phyloP scores from a whole-genome alignment of 2,888 invertebrate species.

The Tetragonula carbonaria region DNA sequence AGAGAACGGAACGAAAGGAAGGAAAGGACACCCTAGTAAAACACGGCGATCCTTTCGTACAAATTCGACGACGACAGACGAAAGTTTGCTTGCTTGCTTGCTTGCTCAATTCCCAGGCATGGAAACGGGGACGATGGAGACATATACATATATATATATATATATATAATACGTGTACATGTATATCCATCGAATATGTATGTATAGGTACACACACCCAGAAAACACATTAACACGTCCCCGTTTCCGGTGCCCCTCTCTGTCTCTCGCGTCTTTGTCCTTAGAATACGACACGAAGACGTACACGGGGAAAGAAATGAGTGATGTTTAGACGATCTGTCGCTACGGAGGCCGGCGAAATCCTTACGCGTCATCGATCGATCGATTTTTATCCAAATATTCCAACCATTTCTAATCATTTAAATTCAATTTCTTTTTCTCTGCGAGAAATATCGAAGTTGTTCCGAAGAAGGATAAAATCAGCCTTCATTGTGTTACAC shows the following conservation, averaged over 20 bases:
- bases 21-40: constrained; percentile 56
- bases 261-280: constrained; percentile 74
- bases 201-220: background rate
- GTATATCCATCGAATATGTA: background rate
- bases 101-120: constrained; percentile 64
- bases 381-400: background rate
- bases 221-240: constrained; percentile 45
- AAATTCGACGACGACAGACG: constrained; percentile 68
- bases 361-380: constrained; percentile 21
- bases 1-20: constrained; percentile 16
- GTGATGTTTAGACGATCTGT: constrained; percentile 68
- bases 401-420: background rate
- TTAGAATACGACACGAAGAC: constrained; percentile 78
- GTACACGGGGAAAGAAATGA: constrained; percentile 72
- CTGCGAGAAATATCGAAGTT: too few species aligned
- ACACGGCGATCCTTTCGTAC: constrained; percentile 68
- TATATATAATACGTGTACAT: background rate
- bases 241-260: constrained; percentile 70
- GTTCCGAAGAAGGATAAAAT: too few species aligned
- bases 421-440: background rate
- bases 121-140: constrained; percentile 67
- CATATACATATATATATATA: background rate
- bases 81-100: constrained; percentile 69
- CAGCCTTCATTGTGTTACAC: too few species aligned
- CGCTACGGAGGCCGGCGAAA: constrained; percentile 60